Conservation (phyloP, 2,888 invertebrate genomes). For the Spodoptera picta region DNA sequence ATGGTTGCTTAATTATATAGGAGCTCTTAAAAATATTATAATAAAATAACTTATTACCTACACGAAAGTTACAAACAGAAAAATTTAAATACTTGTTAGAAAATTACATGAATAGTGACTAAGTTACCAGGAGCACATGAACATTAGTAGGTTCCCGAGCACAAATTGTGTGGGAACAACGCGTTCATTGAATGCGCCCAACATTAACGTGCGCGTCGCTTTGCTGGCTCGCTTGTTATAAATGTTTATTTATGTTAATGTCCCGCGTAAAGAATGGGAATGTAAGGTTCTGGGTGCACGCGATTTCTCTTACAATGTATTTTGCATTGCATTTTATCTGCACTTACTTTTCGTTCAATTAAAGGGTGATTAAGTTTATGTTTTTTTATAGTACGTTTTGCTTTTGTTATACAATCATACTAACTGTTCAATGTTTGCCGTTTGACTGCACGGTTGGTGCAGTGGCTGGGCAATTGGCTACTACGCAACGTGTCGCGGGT, state of each 20-base stretch:
- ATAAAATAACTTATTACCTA: no score
- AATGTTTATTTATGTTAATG: slow-evolving; percentile 69
- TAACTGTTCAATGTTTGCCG: no score
- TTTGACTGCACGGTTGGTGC: no score
- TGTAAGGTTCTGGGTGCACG: slow-evolving; percentile 42
- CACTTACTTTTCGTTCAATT: slow-evolving; percentile 43
- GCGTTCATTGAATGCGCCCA: slow-evolving; percentile 40
- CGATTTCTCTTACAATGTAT: slow-evolving; percentile 50
- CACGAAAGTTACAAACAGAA: background rate
- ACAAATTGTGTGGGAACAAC: slow-evolving; percentile 28
- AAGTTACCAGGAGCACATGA: slow-evolving; percentile 18
- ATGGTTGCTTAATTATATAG: background rate
- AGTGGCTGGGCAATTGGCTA: no score
- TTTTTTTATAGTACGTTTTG: background rate
- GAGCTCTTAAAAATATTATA: background rate
- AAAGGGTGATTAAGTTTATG: slow-evolving; percentile 32
- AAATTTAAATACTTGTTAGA: background rate
- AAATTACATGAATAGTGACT: slow-evolving; percentile 4
- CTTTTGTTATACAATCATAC: no score
- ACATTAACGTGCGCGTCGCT: slow-evolving; percentile 46
- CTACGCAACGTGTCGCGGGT: no score
- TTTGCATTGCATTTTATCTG: slow-evolving; percentile 48
- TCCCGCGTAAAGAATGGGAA: slow-evolving; percentile 53
- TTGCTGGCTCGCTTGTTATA: slow-evolving; percentile 51
- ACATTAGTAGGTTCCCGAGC: slow-evolving; percentile 9